Evolutionary conservation across 53 echinoderm and acorn worm genomes (phyloP).

Genomic region (Paelopatides confundens): DNA sequence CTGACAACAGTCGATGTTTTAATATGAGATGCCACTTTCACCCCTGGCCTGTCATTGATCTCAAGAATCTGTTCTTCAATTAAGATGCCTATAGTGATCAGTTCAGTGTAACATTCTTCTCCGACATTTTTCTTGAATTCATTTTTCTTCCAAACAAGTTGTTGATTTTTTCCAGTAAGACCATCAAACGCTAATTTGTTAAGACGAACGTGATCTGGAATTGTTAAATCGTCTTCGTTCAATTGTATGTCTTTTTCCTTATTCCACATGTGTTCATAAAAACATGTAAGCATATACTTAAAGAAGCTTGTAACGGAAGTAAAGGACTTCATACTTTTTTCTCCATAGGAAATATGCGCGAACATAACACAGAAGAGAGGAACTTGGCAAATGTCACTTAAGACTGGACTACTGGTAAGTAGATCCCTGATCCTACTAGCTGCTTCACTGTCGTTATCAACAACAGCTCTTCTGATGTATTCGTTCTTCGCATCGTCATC

Average conservation of each 20-base stretch:
- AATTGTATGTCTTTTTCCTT: too few species aligned
- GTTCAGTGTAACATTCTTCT: neutral
- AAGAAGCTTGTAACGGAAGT: slow-evolving; percentile 11
- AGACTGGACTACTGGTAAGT: neutral
- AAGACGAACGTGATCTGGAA: neutral
- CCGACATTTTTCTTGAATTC: neutral
- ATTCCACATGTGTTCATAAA: slow-evolving; percentile 13
- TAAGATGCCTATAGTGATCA: neutral
- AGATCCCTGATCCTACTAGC: neutral
- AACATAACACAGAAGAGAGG: slow-evolving; percentile 20
- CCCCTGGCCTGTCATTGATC: neutral
- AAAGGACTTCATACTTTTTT: neutral
- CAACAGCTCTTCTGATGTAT: neutral
- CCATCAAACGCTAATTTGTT: neutral
- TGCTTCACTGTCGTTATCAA: neutral
- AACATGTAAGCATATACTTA: neutral
- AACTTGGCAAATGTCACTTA: slow-evolving; percentile 6
- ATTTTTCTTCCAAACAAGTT: neutral
- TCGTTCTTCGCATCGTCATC: neutral
- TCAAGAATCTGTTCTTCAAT: neutral
- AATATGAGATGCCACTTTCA: neutral
- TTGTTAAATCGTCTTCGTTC: too few species aligned
- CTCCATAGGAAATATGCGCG: neutral
- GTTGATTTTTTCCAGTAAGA: neutral
- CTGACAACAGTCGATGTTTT: neutral